Evolutionary conservation across 2,797 vertebrate genomes (phyloP).

Genomic region (Gila robusta): DNA sequence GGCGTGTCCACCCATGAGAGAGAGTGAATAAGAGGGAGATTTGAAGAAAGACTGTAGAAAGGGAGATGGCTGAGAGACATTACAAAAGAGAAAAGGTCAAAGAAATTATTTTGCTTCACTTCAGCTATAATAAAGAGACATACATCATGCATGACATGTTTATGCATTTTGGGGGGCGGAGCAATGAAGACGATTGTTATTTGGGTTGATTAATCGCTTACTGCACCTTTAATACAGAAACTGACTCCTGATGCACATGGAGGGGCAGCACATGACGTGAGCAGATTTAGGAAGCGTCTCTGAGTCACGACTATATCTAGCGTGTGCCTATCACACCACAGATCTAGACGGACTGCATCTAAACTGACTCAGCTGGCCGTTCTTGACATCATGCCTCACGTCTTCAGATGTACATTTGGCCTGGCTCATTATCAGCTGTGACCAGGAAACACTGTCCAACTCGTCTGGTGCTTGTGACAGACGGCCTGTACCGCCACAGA

Average conservation of each 20-base stretch:
- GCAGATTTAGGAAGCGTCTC: slow-evolving; percentile 24
- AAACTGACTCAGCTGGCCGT: slow-evolving; percentile 58
- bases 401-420: slow-evolving; percentile 20
- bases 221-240: slow-evolving; percentile 7
- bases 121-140: too few relatives aligned
- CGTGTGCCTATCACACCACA: background rate
- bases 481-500: slow-evolving; percentile 20
- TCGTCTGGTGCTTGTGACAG: slow-evolving; percentile 19
- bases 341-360: slow-evolving; percentile 41
- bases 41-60: too few relatives aligned
- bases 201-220: background rate
- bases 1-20: too few relatives aligned
- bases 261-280: slow-evolving; percentile 5
- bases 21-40: too few relatives aligned
- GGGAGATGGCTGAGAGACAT: too few relatives aligned
- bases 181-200: background rate
- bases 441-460: background rate
- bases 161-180: background rate
- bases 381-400: slow-evolving; percentile 60
- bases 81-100: too few relatives aligned
- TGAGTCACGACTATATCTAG: slow-evolving; percentile 39
- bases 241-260: background rate
- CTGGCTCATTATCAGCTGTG: slow-evolving; percentile 34
- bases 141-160: background rate
- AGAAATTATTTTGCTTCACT: too few relatives aligned